Conservation (phyloP, 35 echinoderm and acorn worm species). For the Ophiothrix spiculata region DNA sequence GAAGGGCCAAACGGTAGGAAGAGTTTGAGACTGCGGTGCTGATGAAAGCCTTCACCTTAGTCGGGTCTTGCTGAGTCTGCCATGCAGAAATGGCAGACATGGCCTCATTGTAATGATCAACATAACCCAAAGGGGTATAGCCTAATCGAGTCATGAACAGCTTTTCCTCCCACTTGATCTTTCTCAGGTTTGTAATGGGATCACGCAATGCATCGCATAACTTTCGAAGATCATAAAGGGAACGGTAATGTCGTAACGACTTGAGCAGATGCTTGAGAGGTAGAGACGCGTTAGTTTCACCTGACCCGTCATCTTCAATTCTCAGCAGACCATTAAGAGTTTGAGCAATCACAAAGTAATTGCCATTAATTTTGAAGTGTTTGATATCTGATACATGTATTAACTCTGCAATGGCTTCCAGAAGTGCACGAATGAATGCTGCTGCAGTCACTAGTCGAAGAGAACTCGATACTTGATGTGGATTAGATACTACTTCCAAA, state of each 20-base stretch:
- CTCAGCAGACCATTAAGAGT: neutral
- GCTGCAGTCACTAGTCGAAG: neutral
- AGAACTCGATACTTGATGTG: neutral
- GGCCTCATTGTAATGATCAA: neutral
- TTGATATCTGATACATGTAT: neutral
- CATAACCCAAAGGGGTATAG: neutral
- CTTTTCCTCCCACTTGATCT: conserved; percentile 1
- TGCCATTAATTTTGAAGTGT: neutral
- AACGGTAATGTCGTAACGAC: neutral
- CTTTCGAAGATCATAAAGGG: conserved; percentile 2
- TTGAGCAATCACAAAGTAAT: conserved; percentile 8
- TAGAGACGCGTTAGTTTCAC: neutral
- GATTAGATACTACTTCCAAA: neutral
- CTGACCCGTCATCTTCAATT: neutral
- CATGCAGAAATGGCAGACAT: neutral
- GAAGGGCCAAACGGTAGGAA: conserved; percentile 20
- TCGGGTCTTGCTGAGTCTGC: neutral
- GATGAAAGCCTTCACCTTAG: neutral
- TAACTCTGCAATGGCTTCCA: conserved; percentile 16
- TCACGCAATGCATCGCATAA: neutral
- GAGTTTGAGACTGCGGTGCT: neutral
- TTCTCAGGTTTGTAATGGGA: conserved; percentile 20
- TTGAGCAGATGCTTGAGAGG: neutral
- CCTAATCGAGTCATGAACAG: conserved; percentile 7
- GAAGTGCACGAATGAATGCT: conserved; percentile 14